These are phyloP conservation scores for Sorex araneus DNA, from an alignment of 2,113 vertebrate species.

Conservation along the genomic window DNA sequence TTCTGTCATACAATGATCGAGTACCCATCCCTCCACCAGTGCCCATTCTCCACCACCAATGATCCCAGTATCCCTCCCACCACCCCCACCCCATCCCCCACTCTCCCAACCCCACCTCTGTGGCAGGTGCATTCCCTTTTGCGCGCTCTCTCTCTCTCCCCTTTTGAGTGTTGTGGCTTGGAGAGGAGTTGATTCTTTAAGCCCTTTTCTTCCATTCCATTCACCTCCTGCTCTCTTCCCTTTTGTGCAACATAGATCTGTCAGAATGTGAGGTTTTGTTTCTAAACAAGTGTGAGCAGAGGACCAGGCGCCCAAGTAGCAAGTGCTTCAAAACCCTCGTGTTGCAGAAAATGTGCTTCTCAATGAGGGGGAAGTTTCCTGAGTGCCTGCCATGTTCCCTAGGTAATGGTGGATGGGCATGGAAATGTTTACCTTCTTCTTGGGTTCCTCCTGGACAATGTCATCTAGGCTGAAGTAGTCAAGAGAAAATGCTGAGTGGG, in stretches of 20 bases:
- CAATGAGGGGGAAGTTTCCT: not conserved
- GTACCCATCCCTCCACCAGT: too few species aligned
- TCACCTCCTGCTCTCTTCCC: not conserved
- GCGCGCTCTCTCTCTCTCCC: too few species aligned
- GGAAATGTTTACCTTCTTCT: not conserved
- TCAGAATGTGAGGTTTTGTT: not conserved
- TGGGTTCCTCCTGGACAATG: not conserved
- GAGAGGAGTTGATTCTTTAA: not conserved
- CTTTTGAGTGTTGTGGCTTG: too few species aligned
- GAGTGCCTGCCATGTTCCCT: not conserved
- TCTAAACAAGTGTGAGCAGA: not conserved
- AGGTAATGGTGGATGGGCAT: not conserved
- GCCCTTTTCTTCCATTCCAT: not conserved
- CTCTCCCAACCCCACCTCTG: too few species aligned
- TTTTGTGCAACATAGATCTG: not conserved
- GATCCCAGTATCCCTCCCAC: too few species aligned
- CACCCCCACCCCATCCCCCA: too few species aligned
- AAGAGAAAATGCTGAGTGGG: conserved; percentile 34
- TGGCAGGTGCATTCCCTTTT: too few species aligned
- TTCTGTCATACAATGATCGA: too few species aligned
- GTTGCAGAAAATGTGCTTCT: not conserved
- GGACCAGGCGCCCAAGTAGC: not conserved
- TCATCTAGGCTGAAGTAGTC: not conserved
- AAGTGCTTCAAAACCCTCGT: conserved; percentile 9
- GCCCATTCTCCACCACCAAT: too few species aligned